Base-by-base conservation (phyloP, 2,797 vertebrate genomes). In the Heterohyrax brucei region DNA sequence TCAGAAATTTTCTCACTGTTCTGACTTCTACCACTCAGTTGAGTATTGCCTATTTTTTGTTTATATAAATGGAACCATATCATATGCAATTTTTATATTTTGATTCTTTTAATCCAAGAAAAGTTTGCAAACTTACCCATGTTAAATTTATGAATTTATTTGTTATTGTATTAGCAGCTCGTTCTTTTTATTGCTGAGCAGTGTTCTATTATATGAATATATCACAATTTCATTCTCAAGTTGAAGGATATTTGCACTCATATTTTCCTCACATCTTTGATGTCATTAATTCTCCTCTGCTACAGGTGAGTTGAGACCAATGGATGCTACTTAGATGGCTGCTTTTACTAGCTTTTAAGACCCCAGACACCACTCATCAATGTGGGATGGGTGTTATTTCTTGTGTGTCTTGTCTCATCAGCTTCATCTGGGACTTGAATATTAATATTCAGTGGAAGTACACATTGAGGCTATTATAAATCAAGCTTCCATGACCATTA, bases 31-130 rank as follows among this genome's bases (percentile, higher is more conserved):
- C 66, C 10, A 44, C 13, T 24, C 85, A 76, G 10, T 22, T 92
- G 79, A 91, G 26, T 87, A 89, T 89, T 68, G 1, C 10, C 89
- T 62, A 56, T 70, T 53, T 94, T 76, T 6, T 44, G 19, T 61
- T 86, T 22, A 85, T 88, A 19, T 61, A 93, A 85, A 73, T 61
- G 24, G 73, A 94, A 93, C n/a, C n/a, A 81, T 33, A 79, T 0
- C 26, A 30, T 22, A 30, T 30, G 8, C 33, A 24, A 7, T 28
- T 87, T 81, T 84, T 89, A 79, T 78, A 90, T 83, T 79, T 80
- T 56, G 9, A 21, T 92, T 61, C n/a, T 64, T 94, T 92, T 18
- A 61, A 13, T 89, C 1, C 33, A 88, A 94, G 61, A 78, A 21
- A 61, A 61, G 2, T 6, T 72, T 70, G 68, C 6, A n/a, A 70